phyloP scores from a whole-genome alignment of 2,113 vertebrate genomes.

The Agelaius tricolor region DNA sequence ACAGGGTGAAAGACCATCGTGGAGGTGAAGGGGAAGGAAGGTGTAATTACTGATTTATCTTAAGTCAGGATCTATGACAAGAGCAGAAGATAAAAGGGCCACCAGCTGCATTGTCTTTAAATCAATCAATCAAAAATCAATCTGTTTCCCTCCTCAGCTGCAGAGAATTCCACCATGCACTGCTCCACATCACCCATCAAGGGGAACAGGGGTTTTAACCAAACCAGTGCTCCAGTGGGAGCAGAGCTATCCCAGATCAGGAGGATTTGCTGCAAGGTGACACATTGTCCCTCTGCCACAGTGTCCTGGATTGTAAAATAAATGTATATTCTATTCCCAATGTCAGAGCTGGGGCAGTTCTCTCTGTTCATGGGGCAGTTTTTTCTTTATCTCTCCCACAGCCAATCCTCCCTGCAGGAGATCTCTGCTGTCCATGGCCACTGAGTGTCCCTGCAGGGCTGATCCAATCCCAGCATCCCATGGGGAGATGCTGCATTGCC shows the following conservation, averaged over 20 bases:
- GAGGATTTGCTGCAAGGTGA: not conserved
- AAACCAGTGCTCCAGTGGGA: not conserved
- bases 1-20: not conserved
- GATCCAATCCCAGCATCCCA: too few species aligned
- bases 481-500: too few species aligned
- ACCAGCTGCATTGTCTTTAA: not conserved
- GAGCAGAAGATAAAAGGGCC: not conserved
- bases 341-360: not conserved
- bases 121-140: not conserved
- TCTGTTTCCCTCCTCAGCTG: not conserved
- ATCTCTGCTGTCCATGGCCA: not conserved
- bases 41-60: not conserved
- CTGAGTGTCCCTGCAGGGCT: not conserved
- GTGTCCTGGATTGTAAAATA: not conserved
- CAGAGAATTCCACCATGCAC: not conserved
- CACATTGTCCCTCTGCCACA: rapidly evolving
- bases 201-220: not conserved
- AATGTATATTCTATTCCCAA: not conserved
- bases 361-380: not conserved
- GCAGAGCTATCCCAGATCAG: not conserved
- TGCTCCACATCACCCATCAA: not conserved
- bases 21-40: not conserved
- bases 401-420: too few species aligned
- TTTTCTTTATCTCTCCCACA: too few species aligned
- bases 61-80: not conserved